Percentiles rank a stretch among this genome's conserved stretches.
These are phyloP conservation scores for Isoperla grammatica DNA, from an alignment of 2,888 invertebrate genomes.

Conservation along the genomic window DNA sequence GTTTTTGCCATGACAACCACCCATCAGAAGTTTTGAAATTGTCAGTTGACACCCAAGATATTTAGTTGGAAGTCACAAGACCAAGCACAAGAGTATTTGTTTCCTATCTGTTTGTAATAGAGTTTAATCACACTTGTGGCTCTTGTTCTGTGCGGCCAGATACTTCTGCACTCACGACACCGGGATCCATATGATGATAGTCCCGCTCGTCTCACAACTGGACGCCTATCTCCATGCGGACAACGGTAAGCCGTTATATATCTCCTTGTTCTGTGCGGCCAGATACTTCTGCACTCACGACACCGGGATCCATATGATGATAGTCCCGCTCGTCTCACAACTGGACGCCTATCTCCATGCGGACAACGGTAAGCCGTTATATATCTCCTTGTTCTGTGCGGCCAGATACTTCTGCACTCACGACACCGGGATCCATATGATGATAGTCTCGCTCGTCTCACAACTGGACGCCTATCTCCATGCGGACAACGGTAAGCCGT, in stretches of 20 bases:
- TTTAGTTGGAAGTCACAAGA: too few relatives aligned
- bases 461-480: slow-evolving; percentile 58
- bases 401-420: slow-evolving; percentile 81
- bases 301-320: slow-evolving; percentile 77
- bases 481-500: neutral
- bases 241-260: slow-evolving; percentile 21
- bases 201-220: slow-evolving; percentile 66
- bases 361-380: neutral
- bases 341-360: slow-evolving; percentile 58
- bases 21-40: too few relatives aligned
- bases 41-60: too few relatives aligned
- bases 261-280: slow-evolving; percentile 24
- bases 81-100: too few relatives aligned
- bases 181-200: slow-evolving; percentile 73
- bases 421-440: slow-evolving; percentile 76
- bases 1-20: too few relatives aligned
- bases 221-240: slow-evolving; percentile 53
- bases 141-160: too few relatives aligned
- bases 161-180: slow-evolving; percentile 83
- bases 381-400: slow-evolving; percentile 26
- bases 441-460: slow-evolving; percentile 66
- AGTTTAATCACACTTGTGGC: too few relatives aligned
- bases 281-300: slow-evolving; percentile 82
- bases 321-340: slow-evolving; percentile 64
- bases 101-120: too few relatives aligned